A percentile compares a stretch with the other conserved stretches of the same genome.
Evolutionary conservation across 2,113 vertebrate genomes (phyloP).

Genomic region (Athene noctua): DNA sequence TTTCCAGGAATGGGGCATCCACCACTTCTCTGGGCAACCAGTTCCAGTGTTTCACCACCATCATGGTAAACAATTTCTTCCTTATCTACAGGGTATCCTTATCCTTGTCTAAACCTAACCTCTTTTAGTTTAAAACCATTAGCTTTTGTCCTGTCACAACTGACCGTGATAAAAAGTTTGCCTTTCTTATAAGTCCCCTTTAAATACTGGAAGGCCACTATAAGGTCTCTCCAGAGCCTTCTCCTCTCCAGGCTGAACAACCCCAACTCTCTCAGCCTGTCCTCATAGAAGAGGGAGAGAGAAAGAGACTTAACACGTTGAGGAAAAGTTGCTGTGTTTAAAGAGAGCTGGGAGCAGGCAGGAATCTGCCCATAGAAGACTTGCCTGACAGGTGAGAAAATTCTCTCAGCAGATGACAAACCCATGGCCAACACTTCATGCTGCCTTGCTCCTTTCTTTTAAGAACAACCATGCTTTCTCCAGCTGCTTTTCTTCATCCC

Average conservation of each 20-base stretch:
- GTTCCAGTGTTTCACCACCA: not conserved
- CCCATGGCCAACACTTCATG: not conserved
- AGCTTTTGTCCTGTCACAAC: not conserved
- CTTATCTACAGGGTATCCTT: not conserved
- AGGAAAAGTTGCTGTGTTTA: not conserved
- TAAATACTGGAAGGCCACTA: not conserved
- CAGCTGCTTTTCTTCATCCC: not conserved
- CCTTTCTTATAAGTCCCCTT: not conserved
- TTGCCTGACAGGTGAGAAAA: not conserved
- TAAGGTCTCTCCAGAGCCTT: not conserved
- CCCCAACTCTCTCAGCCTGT: not conserved
- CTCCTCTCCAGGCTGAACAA: not conserved
- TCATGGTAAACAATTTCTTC: not conserved
- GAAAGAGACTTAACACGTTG: not conserved
- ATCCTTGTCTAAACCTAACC: not conserved
- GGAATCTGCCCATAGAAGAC: not conserved
- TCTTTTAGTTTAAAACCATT: not conserved
- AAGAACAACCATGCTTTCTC: not conserved
- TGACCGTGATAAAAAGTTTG: not conserved
- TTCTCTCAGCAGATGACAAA: constrained; percentile 1
- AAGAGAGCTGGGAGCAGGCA: not conserved
- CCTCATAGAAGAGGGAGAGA: not conserved
- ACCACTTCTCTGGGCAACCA: not conserved
- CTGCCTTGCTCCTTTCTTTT: not conserved
- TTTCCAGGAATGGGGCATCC: not conserved